Evolutionary conservation across 2,888 invertebrate species (phyloP).

Genomic region (Hipparchia sbordonii): DNA sequence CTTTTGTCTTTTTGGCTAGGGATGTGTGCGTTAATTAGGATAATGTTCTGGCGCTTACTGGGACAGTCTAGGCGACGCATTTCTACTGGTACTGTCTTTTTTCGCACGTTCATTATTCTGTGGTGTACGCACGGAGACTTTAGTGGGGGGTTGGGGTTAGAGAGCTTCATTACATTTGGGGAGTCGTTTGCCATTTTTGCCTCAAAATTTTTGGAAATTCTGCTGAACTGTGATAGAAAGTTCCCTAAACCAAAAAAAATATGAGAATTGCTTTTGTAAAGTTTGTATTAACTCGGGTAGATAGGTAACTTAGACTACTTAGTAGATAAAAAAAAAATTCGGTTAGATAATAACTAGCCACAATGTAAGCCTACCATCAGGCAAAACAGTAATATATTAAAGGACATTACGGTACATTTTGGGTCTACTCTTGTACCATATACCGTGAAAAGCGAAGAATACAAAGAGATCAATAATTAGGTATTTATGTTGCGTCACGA

Average conservation of each 20-base stretch:
- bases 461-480: too few species aligned
- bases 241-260: background rate
- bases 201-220: background rate
- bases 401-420: too few species aligned
- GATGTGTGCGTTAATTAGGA: conserved; percentile 40
- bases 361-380: too few species aligned
- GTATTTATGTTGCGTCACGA: too few species aligned
- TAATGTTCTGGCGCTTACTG: conserved; percentile 42
- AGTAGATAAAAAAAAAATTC: too few species aligned
- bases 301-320: too few species aligned
- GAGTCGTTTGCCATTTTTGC: background rate
- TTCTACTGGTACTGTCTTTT: conserved; percentile 35
- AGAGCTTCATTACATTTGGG: conserved; percentile 15
- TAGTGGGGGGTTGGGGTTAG: conserved; percentile 12
- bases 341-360: too few species aligned
- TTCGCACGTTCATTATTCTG: conserved; percentile 34
- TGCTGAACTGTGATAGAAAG: background rate
- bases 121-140: conserved; percentile 32
- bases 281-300: background rate
- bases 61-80: conserved; percentile 38
- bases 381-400: too few species aligned
- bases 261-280: background rate
- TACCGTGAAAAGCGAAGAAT: too few species aligned
- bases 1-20: conserved; percentile 21
- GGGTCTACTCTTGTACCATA: too few species aligned